Conservation (phyloP, 2,113 vertebrate genomes). For the Gracilinanus agilis region DNA sequence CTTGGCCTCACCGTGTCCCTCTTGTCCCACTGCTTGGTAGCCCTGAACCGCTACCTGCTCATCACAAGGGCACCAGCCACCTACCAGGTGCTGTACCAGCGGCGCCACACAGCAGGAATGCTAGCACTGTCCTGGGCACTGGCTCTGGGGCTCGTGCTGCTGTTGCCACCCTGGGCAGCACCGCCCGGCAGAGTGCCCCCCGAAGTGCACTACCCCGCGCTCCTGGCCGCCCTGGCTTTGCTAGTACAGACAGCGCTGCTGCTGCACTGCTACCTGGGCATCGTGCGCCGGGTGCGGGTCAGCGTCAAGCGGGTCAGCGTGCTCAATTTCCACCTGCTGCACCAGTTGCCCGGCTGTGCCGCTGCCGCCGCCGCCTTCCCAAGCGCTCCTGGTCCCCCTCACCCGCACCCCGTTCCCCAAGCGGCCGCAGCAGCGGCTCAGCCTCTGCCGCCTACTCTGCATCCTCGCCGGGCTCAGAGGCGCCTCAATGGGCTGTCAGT, state of each 20-base stretch:
- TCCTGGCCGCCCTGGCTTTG: slow-evolving; percentile 87
- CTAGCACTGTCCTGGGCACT: slow-evolving; percentile 89
- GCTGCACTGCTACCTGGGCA: slow-evolving; percentile 91
- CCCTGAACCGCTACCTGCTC: slow-evolving; percentile 91
- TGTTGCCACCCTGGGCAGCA: slow-evolving; percentile 85
- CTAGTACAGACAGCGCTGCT: slow-evolving; percentile 89
- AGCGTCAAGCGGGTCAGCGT: slow-evolving; percentile 92
- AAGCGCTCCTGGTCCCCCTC: slow-evolving; percentile 80
- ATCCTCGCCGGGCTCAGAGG: slow-evolving; percentile 86
- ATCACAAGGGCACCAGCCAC: slow-evolving; percentile 91
- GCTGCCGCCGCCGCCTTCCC: slow-evolving; percentile 79
- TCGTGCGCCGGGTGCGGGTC: slow-evolving; percentile 90
- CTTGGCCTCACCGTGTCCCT: slow-evolving; percentile 91
- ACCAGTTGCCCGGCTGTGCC: slow-evolving; percentile 88
- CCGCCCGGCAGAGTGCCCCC: slow-evolving; percentile 68
- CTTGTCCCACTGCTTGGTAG: slow-evolving; percentile 91
- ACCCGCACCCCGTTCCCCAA: slow-evolving; percentile 83
- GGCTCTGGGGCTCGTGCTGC: slow-evolving; percentile 84
- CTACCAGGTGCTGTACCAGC: slow-evolving; percentile 91
- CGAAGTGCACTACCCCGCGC: slow-evolving; percentile 83
- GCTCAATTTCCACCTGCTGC: slow-evolving; percentile 91
- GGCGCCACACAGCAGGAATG: slow-evolving; percentile 89
- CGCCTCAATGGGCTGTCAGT: slow-evolving; percentile 90
- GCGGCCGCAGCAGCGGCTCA: slow-evolving; percentile 83
- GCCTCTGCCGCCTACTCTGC: slow-evolving; percentile 80